Evolutionary conservation across 2,888 invertebrate genomes (phyloP).

Genomic region (Oxyteleia sp.): DNA sequence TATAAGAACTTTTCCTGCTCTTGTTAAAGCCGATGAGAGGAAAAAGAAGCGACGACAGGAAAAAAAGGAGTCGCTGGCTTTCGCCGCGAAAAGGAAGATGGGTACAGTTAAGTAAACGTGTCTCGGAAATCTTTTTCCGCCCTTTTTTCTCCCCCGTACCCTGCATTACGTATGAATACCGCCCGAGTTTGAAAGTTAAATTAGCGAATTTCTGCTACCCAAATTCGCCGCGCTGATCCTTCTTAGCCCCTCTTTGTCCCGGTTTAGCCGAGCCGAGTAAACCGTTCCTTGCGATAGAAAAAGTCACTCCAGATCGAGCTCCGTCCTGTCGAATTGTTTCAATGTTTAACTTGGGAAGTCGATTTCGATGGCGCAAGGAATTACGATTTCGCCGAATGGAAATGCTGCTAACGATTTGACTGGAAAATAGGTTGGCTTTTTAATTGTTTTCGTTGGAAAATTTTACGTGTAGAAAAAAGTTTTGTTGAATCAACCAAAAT

Average conservation of each 20-base stretch:
- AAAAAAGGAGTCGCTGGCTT: conserved; percentile 49
- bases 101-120: conserved; percentile 66
- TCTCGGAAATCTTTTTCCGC: conserved; percentile 65
- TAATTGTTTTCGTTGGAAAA: not conserved
- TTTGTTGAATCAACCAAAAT: too few species aligned
- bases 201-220: conserved; percentile 58
- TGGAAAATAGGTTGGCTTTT: not conserved
- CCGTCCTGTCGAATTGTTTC: conserved; percentile 38
- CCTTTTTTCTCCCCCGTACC: conserved; percentile 4
- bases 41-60: conserved; percentile 29
- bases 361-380: not conserved
- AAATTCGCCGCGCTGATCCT: conserved; percentile 56
- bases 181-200: conserved; percentile 65
- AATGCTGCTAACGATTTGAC: conserved; percentile 10
- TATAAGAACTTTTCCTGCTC: conserved; percentile 68
- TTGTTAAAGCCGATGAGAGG: conserved; percentile 66
- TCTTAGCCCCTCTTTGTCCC: conserved; percentile 23
- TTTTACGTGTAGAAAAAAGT: too few species aligned
- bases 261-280: conserved; percentile 7
- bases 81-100: conserved; percentile 51
- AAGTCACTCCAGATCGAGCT: conserved; percentile 24
- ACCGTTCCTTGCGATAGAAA: conserved; percentile 18
- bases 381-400: conserved; percentile 4
- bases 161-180: conserved; percentile 63
- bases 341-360: conserved; percentile 36